Evolutionary conservation across 2,797 vertebrate species (phyloP), one percentile per base, ranked within the genome.

Genomic region (Peromyscus eremicus): DNA sequence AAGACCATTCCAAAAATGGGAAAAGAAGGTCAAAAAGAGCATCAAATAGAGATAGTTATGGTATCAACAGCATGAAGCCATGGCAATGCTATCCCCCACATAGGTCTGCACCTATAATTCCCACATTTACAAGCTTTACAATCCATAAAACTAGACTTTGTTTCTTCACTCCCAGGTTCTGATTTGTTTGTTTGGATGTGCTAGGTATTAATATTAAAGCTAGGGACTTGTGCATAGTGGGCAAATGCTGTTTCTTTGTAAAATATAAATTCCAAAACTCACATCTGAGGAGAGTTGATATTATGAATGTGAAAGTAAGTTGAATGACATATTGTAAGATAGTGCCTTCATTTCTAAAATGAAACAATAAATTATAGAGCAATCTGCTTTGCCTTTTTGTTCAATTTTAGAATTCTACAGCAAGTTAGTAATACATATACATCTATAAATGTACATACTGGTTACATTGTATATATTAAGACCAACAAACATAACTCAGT

Each of bases 211-310:
- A 86, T 64, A 16, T 16, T 55, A 55, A 55, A 55, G 29, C 12
- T 55, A 43, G 40, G 21, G 25, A 21, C 73, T 71, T 52, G 25
- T 32, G 19, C 27, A 70, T 52, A 17, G 17, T 40, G 60, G 32
- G 8, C 52, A 85, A 79, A 12, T 49, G 9, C 19, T 68, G 21
- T 55, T 71, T 34, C 68, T 77, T 43, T 89, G 40, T 73, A 81
- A 93, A 96, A 85, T 95, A 32, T 55, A 87, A 97, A 94, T 60
- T 82, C 12, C 7, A 85, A 17, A 57, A 93, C 3, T 94, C 66
- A 62, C 40, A 94, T 83, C 52, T 80, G 27, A 92, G 29, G 57
- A 60, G 43, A 86, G 70, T 1, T 94, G 71, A 90, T 21, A 93
- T 92, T 75, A 91, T n/a, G 79, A 94, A 90, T 11, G 73, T 80